Evolutionary conservation across 2,888 invertebrate genomes (phyloP), one percentile per base, ranked within the genome.

Genomic region (Mechanitis mazaeus): DNA sequence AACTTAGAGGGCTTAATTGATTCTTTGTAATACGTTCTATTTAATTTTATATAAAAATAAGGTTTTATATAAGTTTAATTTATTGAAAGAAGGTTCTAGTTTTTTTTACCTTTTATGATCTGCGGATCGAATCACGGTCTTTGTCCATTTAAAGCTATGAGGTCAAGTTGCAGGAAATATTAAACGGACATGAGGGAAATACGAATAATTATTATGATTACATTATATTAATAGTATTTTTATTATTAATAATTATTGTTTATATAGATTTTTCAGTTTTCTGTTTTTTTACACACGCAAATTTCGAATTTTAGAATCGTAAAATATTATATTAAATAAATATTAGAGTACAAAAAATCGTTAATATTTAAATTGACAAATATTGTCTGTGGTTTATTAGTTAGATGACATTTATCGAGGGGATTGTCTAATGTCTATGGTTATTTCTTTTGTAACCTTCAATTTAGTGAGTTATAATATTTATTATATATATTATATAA

Each of bases 111-210:
- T 9, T 50, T 31, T 31, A 31, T 2, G 31, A 9, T 31, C 28
- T 31, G 9, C 50, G 9, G 7, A 9, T 50, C 20, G 31, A 31
- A 11, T 50, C 50, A 50, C 31, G 50, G 50, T 31, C 50, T 50
- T 50, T 47, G 6, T 28, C 50, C 50, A 50, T 50, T 50, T 50
- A 50, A 50, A 50, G 50, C 28, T 50, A 31, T 50, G 31, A 31
- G 28, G 50, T 50, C 28, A 50, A 50, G 7, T 42, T 38, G 7
- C 5, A 50, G 50, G 50, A 50, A 50, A 31, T 50, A 31, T 50
- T 50, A 31, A 20, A 31, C 50, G 50, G 50, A 50, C 50, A 50
- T 31, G 50, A 28, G 31, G 50, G 50, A 50, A 50, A 31, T 50
- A 50, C 50, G 31, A 31, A 11, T 50, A 31, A 50, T 50, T 50